phyloP scores from a whole-genome alignment of 2,113 vertebrate species.

The Microtus pennsylvanicus region DNA sequence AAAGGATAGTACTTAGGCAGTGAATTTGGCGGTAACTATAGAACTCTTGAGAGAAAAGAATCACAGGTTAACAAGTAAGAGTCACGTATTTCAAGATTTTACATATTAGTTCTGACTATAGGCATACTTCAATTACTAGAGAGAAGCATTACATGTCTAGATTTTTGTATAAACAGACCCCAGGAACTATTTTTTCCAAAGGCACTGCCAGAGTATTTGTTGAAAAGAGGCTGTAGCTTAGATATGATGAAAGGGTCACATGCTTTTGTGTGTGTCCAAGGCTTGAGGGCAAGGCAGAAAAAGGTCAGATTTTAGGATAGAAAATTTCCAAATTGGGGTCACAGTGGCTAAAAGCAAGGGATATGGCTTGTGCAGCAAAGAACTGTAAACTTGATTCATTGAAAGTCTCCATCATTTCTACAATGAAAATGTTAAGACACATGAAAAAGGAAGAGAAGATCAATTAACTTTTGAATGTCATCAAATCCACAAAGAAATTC shows the following conservation, averaged over 20 bases:
- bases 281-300: slow-evolving; percentile 42
- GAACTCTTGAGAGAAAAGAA: slow-evolving; percentile 63
- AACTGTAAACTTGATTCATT: slow-evolving; percentile 18
- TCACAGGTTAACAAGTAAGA: slow-evolving; percentile 76
- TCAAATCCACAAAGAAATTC: slow-evolving; percentile 15
- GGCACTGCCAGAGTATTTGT: slow-evolving; percentile 27
- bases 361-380: slow-evolving; percentile 47
- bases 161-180: slow-evolving; percentile 75
- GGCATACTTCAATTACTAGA: slow-evolving; percentile 67
- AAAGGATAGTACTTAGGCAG: slow-evolving; percentile 64
- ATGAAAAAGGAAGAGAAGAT: background rate
- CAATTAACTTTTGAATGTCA: background rate
- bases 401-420: slow-evolving; percentile 50
- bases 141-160: slow-evolving; percentile 48
- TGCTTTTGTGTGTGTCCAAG: slow-evolving; percentile 42
- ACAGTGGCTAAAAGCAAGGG: slow-evolving; percentile 40
- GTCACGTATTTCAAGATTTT: slow-evolving; percentile 69
- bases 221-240: slow-evolving; percentile 42
- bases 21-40: slow-evolving; percentile 10
- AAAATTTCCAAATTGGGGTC: slow-evolving; percentile 65
- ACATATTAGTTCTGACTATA: slow-evolving; percentile 56
- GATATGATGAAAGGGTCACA: slow-evolving; percentile 62
- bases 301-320: slow-evolving; percentile 49
- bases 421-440: background rate
- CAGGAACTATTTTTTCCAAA: slow-evolving; percentile 71